These are phyloP conservation scores for Drosophila tanythrix DNA, from an alignment of 2,888 invertebrate species.

Conservation along the genomic window DNA sequence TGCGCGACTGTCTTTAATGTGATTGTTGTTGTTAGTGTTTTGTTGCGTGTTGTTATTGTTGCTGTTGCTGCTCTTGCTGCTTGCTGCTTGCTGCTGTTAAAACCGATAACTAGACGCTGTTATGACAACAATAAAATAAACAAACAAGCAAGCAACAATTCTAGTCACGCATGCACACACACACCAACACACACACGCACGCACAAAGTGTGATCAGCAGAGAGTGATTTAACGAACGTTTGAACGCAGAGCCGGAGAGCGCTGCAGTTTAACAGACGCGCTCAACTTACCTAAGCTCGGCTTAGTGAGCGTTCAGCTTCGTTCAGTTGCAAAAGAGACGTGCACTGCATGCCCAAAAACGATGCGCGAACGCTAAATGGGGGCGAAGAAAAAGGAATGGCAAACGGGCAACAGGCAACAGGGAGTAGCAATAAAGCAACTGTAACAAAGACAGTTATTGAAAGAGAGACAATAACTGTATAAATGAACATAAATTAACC, in stretches of 20 bases:
- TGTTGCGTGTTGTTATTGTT: slow-evolving; percentile 30
- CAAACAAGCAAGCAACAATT: slow-evolving; percentile 59
- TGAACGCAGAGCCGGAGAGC: slow-evolving; percentile 14
- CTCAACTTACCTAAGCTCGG: slow-evolving; percentile 67
- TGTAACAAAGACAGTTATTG: slow-evolving; percentile 12
- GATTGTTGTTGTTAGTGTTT: slow-evolving; percentile 35
- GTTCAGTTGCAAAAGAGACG: slow-evolving; percentile 41
- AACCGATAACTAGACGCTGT: slow-evolving; percentile 71
- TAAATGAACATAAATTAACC: slow-evolving; percentile 67
- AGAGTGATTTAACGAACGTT: slow-evolving; percentile 36
- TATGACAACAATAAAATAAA: slow-evolving; percentile 69
- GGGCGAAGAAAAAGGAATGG: slow-evolving; percentile 6
- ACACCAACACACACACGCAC: slow-evolving; percentile 12
- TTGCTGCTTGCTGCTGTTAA: slow-evolving; percentile 33
- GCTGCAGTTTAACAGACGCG: slow-evolving; percentile 56
- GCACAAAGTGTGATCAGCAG: slow-evolving; percentile 28
- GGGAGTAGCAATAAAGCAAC: slow-evolving; percentile 27
- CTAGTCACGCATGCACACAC: slow-evolving; percentile 70
- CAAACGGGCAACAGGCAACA: slow-evolving; percentile 13
- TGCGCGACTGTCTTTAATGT: slow-evolving; percentile 38
- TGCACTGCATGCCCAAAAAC: slow-evolving; percentile 56
- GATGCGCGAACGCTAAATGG: slow-evolving; percentile 8
- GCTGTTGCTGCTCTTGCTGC: slow-evolving; percentile 29
- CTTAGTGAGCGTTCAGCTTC: slow-evolving; percentile 33
- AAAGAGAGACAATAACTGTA: slow-evolving; percentile 44